A percentile compares a stretch with the other conserved stretches of the same genome.
phyloP scores from a whole-genome alignment of 2,888 invertebrate genomes.

The Mayetiola destructor region DNA sequence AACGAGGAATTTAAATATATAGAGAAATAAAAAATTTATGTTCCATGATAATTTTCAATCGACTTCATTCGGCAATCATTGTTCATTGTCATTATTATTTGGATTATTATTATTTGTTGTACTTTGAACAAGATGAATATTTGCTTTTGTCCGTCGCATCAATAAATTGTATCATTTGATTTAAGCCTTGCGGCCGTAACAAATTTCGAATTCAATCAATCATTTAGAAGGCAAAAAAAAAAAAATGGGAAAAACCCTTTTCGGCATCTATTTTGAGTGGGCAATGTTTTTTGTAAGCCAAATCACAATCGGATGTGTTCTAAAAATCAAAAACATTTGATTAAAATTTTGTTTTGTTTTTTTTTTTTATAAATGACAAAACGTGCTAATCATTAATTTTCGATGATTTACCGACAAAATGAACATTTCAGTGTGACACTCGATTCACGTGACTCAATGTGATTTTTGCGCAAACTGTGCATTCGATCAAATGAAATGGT shows the following conservation, averaged over 20 bases:
- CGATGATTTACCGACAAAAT: not conserved
- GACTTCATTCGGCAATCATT: not conserved
- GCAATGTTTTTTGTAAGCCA: too few relatives aligned
- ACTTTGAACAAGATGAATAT: too few relatives aligned
- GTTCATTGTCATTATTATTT: not conserved
- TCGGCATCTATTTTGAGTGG: too few relatives aligned
- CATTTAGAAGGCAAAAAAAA: too few relatives aligned
- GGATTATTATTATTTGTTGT: not conserved
- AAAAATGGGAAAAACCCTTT: not conserved
- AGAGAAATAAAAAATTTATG: slow-evolving; percentile 9
- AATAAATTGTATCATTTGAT: not conserved
- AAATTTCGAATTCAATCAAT: not conserved
- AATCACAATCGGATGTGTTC: not conserved
- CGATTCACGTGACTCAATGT: not conserved
- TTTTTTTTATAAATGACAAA: not conserved
- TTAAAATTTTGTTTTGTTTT: too few relatives aligned
- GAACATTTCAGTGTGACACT: not conserved
- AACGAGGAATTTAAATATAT: too few relatives aligned
- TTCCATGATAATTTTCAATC: not conserved
- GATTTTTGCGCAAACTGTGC: not conserved
- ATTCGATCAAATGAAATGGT: not conserved
- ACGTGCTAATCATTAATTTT: slow-evolving; percentile 4
- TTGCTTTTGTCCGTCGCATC: not conserved
- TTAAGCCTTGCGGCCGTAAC: not conserved
- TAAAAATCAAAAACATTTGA: not conserved